Conservation (phyloP, 92 coral and sea anemone species). For the Heteractis magnifica region DNA sequence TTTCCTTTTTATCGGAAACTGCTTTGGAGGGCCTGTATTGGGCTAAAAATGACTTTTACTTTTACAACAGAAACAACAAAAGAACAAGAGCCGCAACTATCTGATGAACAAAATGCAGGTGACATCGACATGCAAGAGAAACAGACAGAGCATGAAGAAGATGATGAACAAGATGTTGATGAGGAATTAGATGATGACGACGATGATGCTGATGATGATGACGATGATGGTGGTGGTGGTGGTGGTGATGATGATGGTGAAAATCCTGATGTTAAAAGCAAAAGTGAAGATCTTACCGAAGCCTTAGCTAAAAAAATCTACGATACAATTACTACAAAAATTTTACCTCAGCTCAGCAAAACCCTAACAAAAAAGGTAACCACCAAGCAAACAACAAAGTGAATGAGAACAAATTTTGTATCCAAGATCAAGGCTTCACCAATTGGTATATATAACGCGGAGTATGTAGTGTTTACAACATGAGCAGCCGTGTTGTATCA, state of each 20-base stretch:
- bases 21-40: not conserved
- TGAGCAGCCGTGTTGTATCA: too few relatives aligned
- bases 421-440: not conserved
- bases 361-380: conserved; percentile 86
- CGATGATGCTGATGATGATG: conserved; percentile 31
- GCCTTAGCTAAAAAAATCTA: conserved; percentile 69
- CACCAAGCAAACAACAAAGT: not conserved
- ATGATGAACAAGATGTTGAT: not conserved
- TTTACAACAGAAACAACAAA: not conserved
- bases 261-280: conserved; percentile 6
- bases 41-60: not conserved
- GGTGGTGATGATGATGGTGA: conserved; percentile 32
- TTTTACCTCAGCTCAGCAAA: conserved; percentile 84
- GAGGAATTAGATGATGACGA: conserved; percentile 18
- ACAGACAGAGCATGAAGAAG: not conserved
- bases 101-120: not conserved
- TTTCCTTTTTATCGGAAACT: not conserved
- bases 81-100: not conserved
- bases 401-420: not conserved
- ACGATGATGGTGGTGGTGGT: conserved; percentile 32
- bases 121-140: not conserved
- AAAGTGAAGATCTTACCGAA: conserved; percentile 31
- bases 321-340: conserved; percentile 60
- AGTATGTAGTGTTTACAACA: too few relatives aligned
- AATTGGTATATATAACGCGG: too few relatives aligned